Conservation (phyloP, 2,113 vertebrate genomes). For the Mirounga angustirostris region DNA sequence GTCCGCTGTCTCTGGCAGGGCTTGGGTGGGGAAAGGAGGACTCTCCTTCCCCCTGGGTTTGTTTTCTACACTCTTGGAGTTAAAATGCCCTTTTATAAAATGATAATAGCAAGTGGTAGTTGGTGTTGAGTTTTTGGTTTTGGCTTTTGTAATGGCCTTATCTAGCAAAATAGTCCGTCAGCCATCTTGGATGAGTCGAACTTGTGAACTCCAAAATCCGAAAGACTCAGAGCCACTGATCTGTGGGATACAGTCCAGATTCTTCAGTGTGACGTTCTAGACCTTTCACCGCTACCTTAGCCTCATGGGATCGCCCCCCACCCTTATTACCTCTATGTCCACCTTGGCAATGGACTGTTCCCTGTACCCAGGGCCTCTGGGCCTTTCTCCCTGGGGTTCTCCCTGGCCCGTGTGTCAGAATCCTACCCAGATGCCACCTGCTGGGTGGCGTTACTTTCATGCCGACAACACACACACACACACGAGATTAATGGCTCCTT, state of each 20-base stretch:
- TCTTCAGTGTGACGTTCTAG: background rate
- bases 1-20: background rate
- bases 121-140: background rate
- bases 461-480: background rate
- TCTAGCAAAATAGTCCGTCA: background rate
- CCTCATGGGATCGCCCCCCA: background rate
- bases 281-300: background rate
- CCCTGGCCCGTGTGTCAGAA: background rate
- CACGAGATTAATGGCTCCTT: background rate
- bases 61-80: background rate
- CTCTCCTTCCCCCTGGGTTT: background rate
- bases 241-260: background rate
- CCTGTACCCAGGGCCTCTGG: background rate
- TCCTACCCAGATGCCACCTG: background rate
- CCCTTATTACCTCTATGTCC: no score
- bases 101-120: background rate
- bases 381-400: background rate
- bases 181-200: background rate
- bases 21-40: no score
- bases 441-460: background rate
- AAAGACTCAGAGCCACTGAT: background rate
- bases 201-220: background rate
- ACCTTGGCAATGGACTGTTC: rapidly evolving
- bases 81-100: background rate
- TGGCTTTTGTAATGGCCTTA: background rate